phyloP scores from a whole-genome alignment of 2,797 vertebrate species.

The Sciaenops ocellatus region DNA sequence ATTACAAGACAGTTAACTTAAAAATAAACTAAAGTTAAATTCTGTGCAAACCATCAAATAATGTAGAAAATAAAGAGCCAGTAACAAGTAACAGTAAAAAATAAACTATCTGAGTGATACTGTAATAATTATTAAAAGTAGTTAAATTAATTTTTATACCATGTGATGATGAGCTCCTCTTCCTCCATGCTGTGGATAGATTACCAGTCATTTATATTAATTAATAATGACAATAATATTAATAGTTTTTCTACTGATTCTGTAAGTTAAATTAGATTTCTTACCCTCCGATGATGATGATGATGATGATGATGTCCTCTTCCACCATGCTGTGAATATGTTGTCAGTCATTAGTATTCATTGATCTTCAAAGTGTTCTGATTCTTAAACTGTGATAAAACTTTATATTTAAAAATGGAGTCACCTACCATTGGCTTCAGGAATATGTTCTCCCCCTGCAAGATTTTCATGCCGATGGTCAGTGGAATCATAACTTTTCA shows the following conservation, averaged over 20 bases:
- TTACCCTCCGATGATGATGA: constrained; percentile 15
- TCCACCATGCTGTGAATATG: constrained; percentile 15
- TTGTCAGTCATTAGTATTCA: not conserved
- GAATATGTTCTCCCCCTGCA: constrained; percentile 75
- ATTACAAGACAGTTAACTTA: not conserved
- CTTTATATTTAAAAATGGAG: not conserved
- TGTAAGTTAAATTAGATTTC: not conserved
- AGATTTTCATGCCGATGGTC: not conserved
- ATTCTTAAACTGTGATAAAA: not conserved
- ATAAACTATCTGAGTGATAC: not conserved
- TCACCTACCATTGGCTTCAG: constrained; percentile 60
- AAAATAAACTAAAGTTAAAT: not conserved
- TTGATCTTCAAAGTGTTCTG: not conserved
- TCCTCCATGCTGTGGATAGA: constrained; percentile 13
- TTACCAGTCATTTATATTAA: not conserved
- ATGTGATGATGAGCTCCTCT: constrained; percentile 1
- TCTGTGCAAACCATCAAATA: not conserved
- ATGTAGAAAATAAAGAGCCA: not conserved
- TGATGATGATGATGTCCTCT: not conserved
- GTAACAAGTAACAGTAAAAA: not conserved
- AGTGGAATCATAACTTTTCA: not conserved
- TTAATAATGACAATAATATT: not conserved
- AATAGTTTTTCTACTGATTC: not conserved
- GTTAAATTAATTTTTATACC: constrained; percentile 8
- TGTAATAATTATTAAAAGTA: not conserved